Base-by-base conservation (phyloP, 64 coral and sea anemone species). In the Cladopsammia gracilis region DNA sequence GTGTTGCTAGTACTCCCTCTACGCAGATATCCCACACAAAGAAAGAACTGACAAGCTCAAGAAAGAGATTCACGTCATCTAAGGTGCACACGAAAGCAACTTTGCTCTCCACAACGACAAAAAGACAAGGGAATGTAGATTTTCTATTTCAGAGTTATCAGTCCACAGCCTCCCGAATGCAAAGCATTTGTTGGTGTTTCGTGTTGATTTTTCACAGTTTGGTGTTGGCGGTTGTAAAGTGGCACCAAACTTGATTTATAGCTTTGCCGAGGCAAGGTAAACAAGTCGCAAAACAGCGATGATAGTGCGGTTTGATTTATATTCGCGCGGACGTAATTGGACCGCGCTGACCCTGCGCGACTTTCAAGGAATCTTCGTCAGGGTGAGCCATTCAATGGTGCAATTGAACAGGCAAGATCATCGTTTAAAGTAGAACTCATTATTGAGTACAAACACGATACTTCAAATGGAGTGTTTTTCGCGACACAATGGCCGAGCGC, bases 161-260 rank as follows among this genome's bases (percentile, higher is more conserved):
- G n/a, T 69, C 77, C 1, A 26, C 58, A 46, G 70, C 76, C 14
- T 59, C 44, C 16, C 54, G 92, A n/a, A 81, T 68, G 24, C 45
- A 43, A n/a, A 61, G 68, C 34, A 57, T 62, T 62, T 70, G 82
- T 60, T 89, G 92, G 92, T 61, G 43, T 57, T 52, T 79, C 42
- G 53, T 94, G 69, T 83, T 94, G 86, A 83, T 20, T 89, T 84
- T 84, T 48, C 65, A 94, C 59, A 53, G 69, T 64, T 82, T 94
- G 58, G 52, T 94, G 61, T 68, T 89, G 48, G 68, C 73, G 7
- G 79, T 89, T 22, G 64, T 89, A 57, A 69, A 25, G 59, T 94
- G 92, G 86, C 86, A 84, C 62, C 86, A 89, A 56, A 89, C 92
- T 74, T 94, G 87, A 94, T 84, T 76, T 89, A 65, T 89, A 47